Conservation (phyloP, 2,797 vertebrate species). For the Neopelma chrysocephalum region DNA sequence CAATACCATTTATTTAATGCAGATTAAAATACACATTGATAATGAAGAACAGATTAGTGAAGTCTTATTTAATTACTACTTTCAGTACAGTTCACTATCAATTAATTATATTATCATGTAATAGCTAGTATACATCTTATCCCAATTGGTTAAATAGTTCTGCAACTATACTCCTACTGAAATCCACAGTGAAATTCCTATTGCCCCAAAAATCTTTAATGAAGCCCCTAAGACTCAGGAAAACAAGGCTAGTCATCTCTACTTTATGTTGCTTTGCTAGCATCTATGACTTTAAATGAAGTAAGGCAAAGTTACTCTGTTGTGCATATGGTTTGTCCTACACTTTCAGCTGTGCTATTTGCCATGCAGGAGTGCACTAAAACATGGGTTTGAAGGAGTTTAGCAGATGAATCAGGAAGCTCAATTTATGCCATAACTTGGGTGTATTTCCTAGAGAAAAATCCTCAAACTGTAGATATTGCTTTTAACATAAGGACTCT, state of each 20-base stretch:
- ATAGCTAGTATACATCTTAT: neutral
- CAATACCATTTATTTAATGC: slow-evolving; percentile 29
- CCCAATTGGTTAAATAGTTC: neutral
- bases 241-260: neutral
- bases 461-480: neutral
- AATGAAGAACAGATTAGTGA: slow-evolving; percentile 32
- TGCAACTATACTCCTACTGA: neutral
- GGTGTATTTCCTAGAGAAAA: neutral
- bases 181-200: neutral
- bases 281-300: neutral
- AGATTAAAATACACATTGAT: slow-evolving; percentile 32
- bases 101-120: slow-evolving; percentile 37
- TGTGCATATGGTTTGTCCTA: neutral
- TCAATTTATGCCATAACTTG: neutral
- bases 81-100: slow-evolving; percentile 33
- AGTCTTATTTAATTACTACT: slow-evolving; percentile 47
- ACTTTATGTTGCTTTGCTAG: neutral
- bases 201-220: neutral
- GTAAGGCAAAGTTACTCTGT: neutral
- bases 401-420: neutral
- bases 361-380: neutral
- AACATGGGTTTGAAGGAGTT: neutral
- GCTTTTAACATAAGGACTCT: neutral
- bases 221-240: neutral
- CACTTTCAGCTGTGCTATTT: neutral